A percentile compares a stretch with the other conserved stretches of the same genome.
phyloP scores from a whole-genome alignment of 2,113 vertebrate species.

The Engystomops pustulosus region DNA sequence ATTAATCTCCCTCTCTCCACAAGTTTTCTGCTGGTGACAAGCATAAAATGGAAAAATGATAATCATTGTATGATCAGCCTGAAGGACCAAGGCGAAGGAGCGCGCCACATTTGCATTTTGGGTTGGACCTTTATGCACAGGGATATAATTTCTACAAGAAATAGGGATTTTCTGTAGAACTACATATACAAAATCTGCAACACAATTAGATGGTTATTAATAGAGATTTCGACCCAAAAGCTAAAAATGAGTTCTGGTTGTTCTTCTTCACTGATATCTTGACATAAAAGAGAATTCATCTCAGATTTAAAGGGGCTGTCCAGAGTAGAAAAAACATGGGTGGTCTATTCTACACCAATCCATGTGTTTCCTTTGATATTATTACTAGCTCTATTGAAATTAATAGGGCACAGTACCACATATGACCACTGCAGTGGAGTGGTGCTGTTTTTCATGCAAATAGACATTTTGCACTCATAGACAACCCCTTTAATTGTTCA shows the following conservation, averaged over 20 bases:
- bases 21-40: constrained; percentile 3
- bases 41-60: constrained; percentile 12
- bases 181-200: neutral
- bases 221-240: neutral
- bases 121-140: neutral
- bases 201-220: neutral
- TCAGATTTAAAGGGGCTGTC: no score
- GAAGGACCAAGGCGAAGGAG: neutral
- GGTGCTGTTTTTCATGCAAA: no score
- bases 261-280: neutral
- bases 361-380: no score
- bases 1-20: constrained; percentile 35
- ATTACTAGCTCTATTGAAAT: no score
- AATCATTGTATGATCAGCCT: constrained; percentile 6
- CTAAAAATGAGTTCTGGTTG: neutral
- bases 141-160: no score
- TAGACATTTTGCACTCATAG: no score
- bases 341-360: no score
- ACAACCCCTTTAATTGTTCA: neutral
- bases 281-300: neutral
- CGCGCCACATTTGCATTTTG: neutral
- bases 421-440: no score
- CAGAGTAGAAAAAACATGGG: no score
- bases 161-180: no score
- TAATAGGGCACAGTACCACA: no score